A percentile compares a stretch with the other conserved stretches of the same genome.
These are phyloP conservation scores for Nyctibius grandis DNA, from an alignment of 2,797 vertebrate species.

Conservation along the genomic window DNA sequence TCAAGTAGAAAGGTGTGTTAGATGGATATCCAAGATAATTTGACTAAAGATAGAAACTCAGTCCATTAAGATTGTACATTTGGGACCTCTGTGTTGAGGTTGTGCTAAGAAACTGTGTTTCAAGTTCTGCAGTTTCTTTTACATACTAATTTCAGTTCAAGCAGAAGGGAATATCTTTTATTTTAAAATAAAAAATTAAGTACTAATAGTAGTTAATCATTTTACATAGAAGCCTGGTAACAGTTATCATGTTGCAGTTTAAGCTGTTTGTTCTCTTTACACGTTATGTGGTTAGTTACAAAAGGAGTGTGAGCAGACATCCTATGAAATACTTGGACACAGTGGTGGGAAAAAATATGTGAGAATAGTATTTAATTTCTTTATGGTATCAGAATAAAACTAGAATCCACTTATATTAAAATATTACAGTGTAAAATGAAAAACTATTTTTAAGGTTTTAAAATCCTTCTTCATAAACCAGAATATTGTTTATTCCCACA, in stretches of 20 bases:
- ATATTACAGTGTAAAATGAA: not conserved
- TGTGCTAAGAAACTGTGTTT: not conserved
- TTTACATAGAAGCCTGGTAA: not conserved
- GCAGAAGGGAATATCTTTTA: not conserved
- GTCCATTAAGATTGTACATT: not conserved
- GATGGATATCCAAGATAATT: not conserved
- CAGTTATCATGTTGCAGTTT: not conserved
- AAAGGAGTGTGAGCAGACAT: not conserved
- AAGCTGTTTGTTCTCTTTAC: not conserved
- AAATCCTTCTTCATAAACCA: not conserved
- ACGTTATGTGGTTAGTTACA: not conserved
- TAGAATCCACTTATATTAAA: not conserved
- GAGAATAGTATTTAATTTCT: not conserved
- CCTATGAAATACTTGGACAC: not conserved
- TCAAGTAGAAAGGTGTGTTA: not conserved
- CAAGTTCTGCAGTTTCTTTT: not conserved
- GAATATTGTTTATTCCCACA: not conserved
- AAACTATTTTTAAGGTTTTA: not conserved
- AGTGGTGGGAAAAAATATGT: not conserved
- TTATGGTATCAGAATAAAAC: not conserved
- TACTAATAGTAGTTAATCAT: not conserved
- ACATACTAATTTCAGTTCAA: not conserved
- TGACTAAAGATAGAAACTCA: not conserved
- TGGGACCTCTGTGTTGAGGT: rapidly evolving
- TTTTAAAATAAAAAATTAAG: not conserved